Percentiles rank a stretch among this genome's conserved stretches.
Evolutionary conservation across 2,888 invertebrate genomes (phyloP).

Genomic region (Phragmatobia fuliginosa): DNA sequence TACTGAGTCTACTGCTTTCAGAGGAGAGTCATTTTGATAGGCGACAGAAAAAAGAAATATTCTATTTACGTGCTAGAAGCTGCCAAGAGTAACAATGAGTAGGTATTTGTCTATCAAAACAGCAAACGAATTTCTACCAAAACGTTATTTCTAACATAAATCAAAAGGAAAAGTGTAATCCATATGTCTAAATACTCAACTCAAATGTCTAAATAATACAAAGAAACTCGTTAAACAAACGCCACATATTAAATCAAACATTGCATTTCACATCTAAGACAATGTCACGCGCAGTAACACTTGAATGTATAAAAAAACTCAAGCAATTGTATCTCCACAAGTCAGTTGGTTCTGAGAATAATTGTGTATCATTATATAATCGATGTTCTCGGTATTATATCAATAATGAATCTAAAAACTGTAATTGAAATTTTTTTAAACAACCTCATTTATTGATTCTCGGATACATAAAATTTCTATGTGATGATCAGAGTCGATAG

Average conservation of each 20-base stretch:
- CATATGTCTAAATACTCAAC: not conserved
- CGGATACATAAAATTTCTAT: not conserved
- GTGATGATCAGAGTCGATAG: not conserved
- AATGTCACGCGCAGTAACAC: conserved; percentile 8
- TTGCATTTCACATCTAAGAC: conserved; percentile 18
- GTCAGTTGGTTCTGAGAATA: conserved; percentile 32
- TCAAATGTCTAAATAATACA: too few species aligned
- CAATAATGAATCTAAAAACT: not conserved
- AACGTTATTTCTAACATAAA: not conserved
- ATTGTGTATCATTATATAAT: conserved; percentile 27
- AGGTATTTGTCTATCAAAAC: too few species aligned
- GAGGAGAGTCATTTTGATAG: too few species aligned
- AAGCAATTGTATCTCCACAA: not conserved
- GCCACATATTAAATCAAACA: not conserved
- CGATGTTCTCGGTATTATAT: conserved; percentile 26
- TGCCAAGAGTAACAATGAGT: too few species aligned
- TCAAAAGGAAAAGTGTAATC: conserved; percentile 9
- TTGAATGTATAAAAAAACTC: not conserved
- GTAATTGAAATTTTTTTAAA: not conserved
- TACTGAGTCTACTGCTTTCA: too few species aligned
- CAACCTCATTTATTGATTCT: not conserved
- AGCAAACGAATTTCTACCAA: too few species aligned
- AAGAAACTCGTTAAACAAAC: not conserved
- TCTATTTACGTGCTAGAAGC: too few species aligned
- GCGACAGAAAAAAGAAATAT: too few species aligned